phyloP scores from a whole-genome alignment of 2,888 invertebrate genomes.

The Salpingus planirostris region DNA sequence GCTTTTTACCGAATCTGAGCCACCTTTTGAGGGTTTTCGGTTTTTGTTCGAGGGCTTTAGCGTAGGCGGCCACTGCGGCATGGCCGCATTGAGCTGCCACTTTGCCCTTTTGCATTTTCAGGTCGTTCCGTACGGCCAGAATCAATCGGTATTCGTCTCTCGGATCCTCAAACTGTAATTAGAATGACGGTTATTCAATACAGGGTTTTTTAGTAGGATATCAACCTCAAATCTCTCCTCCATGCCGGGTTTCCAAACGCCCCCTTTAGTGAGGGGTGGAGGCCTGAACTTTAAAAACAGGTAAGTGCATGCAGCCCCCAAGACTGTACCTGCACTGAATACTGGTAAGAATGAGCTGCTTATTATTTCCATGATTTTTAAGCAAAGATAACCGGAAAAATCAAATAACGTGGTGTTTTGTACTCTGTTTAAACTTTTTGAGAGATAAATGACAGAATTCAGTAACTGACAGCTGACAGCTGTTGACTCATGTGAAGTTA shows the following conservation, averaged over 20 bases:
- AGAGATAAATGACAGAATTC: too few species aligned
- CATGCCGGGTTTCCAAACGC: conserved; percentile 27
- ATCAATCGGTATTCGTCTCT: conserved; percentile 68
- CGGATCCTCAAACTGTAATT: conserved; percentile 30
- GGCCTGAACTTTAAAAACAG: too few species aligned
- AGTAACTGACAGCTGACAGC: too few species aligned
- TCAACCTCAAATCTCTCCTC: conserved; percentile 37
- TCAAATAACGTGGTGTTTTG: too few species aligned
- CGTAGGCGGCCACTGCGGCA: conserved; percentile 82
- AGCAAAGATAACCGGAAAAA: too few species aligned
- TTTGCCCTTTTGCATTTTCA: conserved; percentile 94
- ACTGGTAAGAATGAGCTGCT: too few species aligned
- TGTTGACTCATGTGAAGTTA: too few species aligned
- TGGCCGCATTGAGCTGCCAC: conserved; percentile 92
- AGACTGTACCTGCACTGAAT: too few species aligned
- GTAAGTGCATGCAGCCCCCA: too few species aligned
- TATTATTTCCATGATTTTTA: too few species aligned
- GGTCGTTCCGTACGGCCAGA: conserved; percentile 76
- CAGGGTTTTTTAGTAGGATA: conserved; percentile 3
- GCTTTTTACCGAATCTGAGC: conserved; percentile 39
- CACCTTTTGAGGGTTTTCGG: conserved; percentile 54
- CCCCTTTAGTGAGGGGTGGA: too few species aligned
- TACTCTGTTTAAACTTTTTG: too few species aligned
- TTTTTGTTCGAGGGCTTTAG: conserved; percentile 54
- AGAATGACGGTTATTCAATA: not conserved